Evolutionary conservation across 2,113 vertebrate species (phyloP).

Genomic region (Sinocyclocheilus maitianheensis): DNA sequence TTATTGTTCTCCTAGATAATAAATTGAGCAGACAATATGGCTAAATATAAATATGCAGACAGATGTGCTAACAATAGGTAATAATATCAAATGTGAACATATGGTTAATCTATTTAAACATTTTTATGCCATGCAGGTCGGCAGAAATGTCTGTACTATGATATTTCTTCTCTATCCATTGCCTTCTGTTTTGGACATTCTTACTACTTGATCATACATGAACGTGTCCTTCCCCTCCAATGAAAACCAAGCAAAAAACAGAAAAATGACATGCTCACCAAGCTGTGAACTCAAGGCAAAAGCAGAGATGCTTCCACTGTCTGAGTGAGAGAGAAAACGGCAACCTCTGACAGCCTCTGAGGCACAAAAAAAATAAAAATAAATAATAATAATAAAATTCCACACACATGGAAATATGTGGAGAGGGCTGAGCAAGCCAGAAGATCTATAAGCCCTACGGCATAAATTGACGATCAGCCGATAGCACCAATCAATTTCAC

Average conservation of each 20-base stretch:
- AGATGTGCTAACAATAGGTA: conserved; percentile 8
- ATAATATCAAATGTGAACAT: conserved; percentile 1
- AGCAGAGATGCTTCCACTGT: conserved; percentile 51
- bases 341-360: conserved; percentile 39
- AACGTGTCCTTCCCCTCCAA: conserved; percentile 33
- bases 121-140: background rate
- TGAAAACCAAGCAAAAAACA: conserved; percentile 41
- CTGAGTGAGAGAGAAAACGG: conserved; percentile 47
- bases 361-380: background rate
- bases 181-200: conserved; percentile 33
- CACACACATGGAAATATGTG: conserved; percentile 31
- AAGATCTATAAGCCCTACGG: conserved; percentile 24
- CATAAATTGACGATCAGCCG: no score
- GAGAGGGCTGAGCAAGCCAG: conserved; percentile 21
- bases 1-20: background rate
- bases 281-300: conserved; percentile 45
- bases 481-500: no score
- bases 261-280: conserved; percentile 52
- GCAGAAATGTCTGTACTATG: background rate
- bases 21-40: background rate
- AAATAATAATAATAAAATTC: background rate
- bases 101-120: conserved; percentile 28
- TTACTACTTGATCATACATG: conserved; percentile 21
- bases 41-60: conserved; percentile 26
- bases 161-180: background rate